These are phyloP conservation scores for Cyaniris semiargus DNA, from an alignment of 2,888 invertebrate species.

Conservation along the genomic window DNA sequence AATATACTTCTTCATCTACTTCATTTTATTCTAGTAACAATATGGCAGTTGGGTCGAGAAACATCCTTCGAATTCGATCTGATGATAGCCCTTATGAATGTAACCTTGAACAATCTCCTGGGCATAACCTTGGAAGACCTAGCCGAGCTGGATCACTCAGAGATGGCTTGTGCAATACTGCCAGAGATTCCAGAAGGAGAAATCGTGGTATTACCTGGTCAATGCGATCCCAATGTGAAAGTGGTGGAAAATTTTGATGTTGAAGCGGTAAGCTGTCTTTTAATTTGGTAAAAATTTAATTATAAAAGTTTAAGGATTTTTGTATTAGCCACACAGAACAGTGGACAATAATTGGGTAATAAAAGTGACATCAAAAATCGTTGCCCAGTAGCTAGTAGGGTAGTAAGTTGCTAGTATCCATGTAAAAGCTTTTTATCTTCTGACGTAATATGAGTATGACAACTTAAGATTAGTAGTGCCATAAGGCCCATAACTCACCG, in stretches of 20 bases:
- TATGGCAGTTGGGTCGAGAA: constrained; percentile 58
- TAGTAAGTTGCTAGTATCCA: too few species aligned
- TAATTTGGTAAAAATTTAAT: background rate
- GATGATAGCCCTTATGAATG: constrained; percentile 48
- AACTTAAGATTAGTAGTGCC: background rate
- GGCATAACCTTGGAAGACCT: constrained; percentile 47
- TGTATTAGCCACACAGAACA: too few species aligned
- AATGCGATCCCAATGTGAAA: constrained; percentile 53
- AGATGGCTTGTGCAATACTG: constrained; percentile 53
- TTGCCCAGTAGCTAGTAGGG: too few species aligned
- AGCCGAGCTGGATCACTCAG: constrained; percentile 49
- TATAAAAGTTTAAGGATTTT: background rate
- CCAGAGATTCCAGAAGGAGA: constrained; percentile 55
- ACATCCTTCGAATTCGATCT: constrained; percentile 42
- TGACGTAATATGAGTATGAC: background rate
- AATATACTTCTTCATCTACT: background rate
- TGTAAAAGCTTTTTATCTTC: too few species aligned
- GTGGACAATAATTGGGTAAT: too few species aligned
- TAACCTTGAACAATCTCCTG: constrained; percentile 45
- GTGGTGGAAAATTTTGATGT: constrained; percentile 56
- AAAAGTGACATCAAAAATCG: too few species aligned
- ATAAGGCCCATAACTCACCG: too few species aligned
- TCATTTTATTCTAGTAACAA: constrained; percentile 52
- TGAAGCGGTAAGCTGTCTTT: constrained; percentile 46
- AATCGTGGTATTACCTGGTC: constrained; percentile 58